phyloP scores from a whole-genome alignment of 2,797 vertebrate genomes.

The Muscicapa comitata region DNA sequence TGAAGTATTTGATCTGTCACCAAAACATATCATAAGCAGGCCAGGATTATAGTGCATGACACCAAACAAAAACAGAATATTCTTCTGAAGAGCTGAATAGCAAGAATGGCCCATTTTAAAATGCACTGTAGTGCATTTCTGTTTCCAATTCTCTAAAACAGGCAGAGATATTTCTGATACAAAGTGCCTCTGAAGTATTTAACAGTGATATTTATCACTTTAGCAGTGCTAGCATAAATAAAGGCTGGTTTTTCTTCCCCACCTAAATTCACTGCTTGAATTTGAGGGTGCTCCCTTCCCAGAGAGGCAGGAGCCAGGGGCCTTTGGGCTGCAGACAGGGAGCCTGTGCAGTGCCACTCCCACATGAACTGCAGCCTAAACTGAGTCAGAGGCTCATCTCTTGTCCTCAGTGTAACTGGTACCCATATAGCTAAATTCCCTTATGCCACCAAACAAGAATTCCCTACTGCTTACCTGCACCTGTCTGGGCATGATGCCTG shows the following conservation, averaged over 20 bases:
- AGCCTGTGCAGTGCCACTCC: neutral
- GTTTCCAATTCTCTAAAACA: neutral
- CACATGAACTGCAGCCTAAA: neutral
- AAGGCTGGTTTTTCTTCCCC: neutral
- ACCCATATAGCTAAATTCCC: neutral
- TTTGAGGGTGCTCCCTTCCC: neutral
- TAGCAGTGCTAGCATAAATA: neutral
- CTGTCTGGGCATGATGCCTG: neutral
- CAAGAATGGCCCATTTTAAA: neutral
- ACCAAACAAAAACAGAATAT: conserved; percentile 17
- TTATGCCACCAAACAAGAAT: neutral
- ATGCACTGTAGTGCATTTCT: neutral
- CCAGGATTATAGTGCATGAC: neutral
- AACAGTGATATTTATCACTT: conserved; percentile 2
- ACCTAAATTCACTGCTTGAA: neutral
- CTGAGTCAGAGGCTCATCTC: neutral
- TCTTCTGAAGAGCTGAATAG: neutral
- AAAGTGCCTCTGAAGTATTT: neutral
- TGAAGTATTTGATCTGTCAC: conserved; percentile 19
- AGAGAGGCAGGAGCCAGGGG: neutral
- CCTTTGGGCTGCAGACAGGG: neutral
- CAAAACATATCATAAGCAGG: neutral
- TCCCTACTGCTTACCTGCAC: neutral
- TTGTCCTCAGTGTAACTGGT: neutral
- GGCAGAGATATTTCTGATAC: neutral